Evolutionary conservation across 2,888 invertebrate genomes (phyloP).

Genomic region (Melieria picta): DNA sequence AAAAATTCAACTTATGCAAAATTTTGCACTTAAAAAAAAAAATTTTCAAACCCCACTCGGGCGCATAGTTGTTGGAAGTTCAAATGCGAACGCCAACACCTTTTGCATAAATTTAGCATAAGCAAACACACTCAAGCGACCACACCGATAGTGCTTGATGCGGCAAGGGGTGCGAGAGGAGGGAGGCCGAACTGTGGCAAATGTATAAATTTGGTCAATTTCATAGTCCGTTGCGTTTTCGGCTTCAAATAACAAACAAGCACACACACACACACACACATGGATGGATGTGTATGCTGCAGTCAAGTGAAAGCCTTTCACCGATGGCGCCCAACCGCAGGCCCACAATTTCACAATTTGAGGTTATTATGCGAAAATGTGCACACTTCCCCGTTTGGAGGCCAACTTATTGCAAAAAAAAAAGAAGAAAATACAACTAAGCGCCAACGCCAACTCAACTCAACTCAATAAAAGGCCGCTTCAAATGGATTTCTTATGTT

Average conservation of each 20-base stretch:
- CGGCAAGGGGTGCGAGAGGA: neutral
- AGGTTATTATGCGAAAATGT: slow-evolving; percentile 51
- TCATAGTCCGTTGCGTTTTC: slow-evolving; percentile 61
- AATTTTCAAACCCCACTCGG: neutral
- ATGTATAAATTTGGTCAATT: slow-evolving; percentile 62
- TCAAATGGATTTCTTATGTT: slow-evolving; percentile 61
- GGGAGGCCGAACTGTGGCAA: neutral
- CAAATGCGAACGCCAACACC: slow-evolving; percentile 39
- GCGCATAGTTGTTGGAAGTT: slow-evolving; percentile 7
- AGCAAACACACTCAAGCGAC: slow-evolving; percentile 25
- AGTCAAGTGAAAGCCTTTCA: slow-evolving; percentile 54
- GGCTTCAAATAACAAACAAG: neutral
- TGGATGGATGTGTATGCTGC: slow-evolving; percentile 19
- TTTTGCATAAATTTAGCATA: slow-evolving; percentile 58
- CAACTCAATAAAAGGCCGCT: neutral
- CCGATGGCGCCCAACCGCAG: slow-evolving; percentile 37
- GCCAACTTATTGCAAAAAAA: neutral
- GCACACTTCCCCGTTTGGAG: slow-evolving; percentile 26
- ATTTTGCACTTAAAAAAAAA: neutral
- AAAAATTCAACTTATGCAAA: slow-evolving; percentile 41
- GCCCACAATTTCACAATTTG: slow-evolving; percentile 18
- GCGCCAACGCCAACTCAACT: neutral
- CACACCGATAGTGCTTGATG: neutral
- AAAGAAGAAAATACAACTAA: neutral
- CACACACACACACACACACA: neutral